These are phyloP conservation scores for Ammodramus savannarum DNA, from an alignment of 2,113 vertebrate genomes.

Conservation along the genomic window DNA sequence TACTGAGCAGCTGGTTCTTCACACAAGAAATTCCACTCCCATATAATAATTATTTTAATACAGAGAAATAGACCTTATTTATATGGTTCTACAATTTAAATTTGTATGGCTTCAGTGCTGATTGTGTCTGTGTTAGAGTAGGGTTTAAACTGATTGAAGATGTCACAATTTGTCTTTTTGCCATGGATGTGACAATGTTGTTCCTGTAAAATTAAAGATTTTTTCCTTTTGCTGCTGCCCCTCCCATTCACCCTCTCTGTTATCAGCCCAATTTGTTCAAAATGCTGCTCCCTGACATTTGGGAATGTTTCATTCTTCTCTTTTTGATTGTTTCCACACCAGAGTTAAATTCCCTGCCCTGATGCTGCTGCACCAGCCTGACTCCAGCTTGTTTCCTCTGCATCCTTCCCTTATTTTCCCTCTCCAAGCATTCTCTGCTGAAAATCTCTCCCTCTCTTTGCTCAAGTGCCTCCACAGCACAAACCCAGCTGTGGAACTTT, in stretches of 20 bases:
- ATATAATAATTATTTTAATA: not conserved
- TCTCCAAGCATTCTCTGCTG: not conserved
- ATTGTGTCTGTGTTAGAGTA: not conserved
- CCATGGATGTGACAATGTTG: not conserved
- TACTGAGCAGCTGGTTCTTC: not conserved
- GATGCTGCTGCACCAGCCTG: not conserved
- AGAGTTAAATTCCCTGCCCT: not conserved
- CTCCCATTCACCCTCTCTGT: not conserved
- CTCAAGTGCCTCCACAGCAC: not conserved
- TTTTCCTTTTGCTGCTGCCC: not conserved
- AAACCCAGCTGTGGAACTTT: not conserved
- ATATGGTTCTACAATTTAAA: not conserved
- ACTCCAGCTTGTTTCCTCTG: not conserved
- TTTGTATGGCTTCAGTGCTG: not conserved
- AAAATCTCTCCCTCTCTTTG: not conserved
- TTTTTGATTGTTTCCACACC: not conserved
- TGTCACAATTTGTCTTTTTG: not conserved
- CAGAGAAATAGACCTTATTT: not conserved
- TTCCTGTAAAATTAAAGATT: not conserved
- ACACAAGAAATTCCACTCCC: not conserved
- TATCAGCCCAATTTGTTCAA: not conserved
- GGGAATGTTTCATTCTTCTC: not conserved
- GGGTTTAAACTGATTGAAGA: not conserved
- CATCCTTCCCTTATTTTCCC: not conserved
- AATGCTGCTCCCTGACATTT: not conserved